phyloP scores from a whole-genome alignment of 2,797 vertebrate species.

The Falco naumanni region DNA sequence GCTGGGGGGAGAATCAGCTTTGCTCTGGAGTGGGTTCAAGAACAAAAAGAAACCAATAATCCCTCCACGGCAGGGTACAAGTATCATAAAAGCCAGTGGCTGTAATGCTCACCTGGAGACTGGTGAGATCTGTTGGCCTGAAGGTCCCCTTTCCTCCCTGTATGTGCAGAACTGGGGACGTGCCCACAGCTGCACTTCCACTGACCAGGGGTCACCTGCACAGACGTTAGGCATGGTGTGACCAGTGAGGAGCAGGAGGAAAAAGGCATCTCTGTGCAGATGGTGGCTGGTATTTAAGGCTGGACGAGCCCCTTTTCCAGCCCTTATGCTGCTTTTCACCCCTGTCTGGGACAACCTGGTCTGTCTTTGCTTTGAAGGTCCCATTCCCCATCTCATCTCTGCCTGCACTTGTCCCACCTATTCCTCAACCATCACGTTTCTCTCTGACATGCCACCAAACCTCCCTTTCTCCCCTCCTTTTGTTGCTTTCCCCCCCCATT shows the following conservation, averaged over 20 bases:
- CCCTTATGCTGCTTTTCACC: accelerated
- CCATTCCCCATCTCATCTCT: background rate
- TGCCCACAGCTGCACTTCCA: background rate
- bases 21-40: background rate
- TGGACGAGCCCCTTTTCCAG: background rate
- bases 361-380: background rate
- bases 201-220: background rate
- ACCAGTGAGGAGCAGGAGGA: background rate
- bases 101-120: background rate
- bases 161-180: background rate
- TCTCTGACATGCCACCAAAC: background rate
- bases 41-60: slow-evolving; percentile 4
- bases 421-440: background rate
- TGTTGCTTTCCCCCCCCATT: background rate
- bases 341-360: background rate
- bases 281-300: background rate
- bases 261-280: accelerated
- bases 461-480: background rate
- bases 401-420: background rate
- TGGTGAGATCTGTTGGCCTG: background rate
- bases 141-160: background rate
- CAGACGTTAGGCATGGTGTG: accelerated
- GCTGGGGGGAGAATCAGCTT: background rate
- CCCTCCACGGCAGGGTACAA: background rate
- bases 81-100: background rate